These are phyloP conservation scores for Agrochola macilenta DNA, from an alignment of 2,888 invertebrate genomes.

Conservation along the genomic window DNA sequence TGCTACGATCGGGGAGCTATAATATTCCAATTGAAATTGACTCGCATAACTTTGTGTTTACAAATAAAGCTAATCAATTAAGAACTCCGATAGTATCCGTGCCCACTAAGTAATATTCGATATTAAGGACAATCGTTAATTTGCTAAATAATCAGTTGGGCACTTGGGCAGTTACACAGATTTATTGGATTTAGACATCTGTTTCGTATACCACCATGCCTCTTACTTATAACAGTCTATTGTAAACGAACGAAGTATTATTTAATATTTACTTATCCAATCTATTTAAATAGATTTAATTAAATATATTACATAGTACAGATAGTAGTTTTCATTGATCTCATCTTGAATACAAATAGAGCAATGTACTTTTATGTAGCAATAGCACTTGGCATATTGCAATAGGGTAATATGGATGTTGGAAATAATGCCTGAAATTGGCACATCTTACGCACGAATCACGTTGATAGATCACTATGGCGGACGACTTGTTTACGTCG, in stretches of 20 bases:
- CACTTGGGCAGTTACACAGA: conserved; percentile 17
- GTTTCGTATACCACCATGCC: not conserved
- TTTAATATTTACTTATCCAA: not conserved
- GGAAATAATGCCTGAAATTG: conserved; percentile 36
- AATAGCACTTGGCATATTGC: conserved; percentile 43
- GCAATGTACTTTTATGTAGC: conserved; percentile 37
- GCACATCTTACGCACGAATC: conserved; percentile 37
- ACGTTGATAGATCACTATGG: conserved; percentile 14
- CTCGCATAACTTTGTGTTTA: conserved; percentile 52
- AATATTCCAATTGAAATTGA: conserved; percentile 55
- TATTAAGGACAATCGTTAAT: conserved; percentile 32
- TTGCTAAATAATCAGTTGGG: conserved; percentile 33
- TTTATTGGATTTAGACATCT: conserved; percentile 17
- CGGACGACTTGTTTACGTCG: conserved; percentile 36
- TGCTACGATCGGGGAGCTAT: conserved; percentile 44
- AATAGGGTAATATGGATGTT: conserved; percentile 21
- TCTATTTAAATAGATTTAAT: conserved; percentile 6
- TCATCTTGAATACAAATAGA: conserved; percentile 29
- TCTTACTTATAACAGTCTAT: not conserved
- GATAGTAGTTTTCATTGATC: conserved; percentile 4
- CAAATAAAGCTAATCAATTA: conserved; percentile 55
- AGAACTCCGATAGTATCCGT: conserved; percentile 34
- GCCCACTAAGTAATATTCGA: conserved; percentile 30
- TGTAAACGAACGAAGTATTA: not conserved
- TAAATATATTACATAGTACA: not conserved